Evolutionary conservation across 2,888 invertebrate genomes (phyloP).

Genomic region (Erpobdella octoculata): DNA sequence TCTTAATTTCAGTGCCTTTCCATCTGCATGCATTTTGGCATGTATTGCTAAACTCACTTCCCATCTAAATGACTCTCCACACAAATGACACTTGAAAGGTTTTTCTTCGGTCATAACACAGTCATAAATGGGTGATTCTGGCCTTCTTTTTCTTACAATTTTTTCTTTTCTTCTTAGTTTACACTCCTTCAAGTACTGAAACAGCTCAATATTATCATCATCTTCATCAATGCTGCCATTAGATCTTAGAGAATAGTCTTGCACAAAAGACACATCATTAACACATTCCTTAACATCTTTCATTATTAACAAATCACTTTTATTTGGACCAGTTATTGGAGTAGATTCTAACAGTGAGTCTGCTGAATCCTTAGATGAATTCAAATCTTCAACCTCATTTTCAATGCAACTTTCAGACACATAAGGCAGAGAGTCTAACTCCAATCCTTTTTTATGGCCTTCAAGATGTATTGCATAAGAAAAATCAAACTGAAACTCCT

Average conservation of each 20-base stretch:
- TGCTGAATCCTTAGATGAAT: conserved; percentile 15
- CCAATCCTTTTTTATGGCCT: conserved; percentile 23
- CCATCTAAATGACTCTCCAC: conserved; percentile 33
- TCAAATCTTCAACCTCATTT: not conserved
- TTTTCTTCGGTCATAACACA: conserved; percentile 35
- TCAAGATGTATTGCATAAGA: conserved; percentile 34
- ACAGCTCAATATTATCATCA: conserved; percentile 22
- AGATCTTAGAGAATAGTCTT: too few relatives aligned
- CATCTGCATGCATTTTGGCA: conserved; percentile 26
- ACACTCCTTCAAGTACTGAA: conserved; percentile 15
- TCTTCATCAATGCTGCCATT: not conserved
- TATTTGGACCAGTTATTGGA: not conserved
- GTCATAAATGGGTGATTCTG: conserved; percentile 27
- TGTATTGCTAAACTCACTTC: conserved; percentile 34
- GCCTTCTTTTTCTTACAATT: conserved; percentile 8
- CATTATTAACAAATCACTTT: not conserved
- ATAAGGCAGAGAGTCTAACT: not conserved
- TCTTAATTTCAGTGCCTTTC: conserved; percentile 13
- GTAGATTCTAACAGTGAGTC: not conserved
- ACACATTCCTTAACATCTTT: not conserved
- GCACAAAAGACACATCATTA: not conserved
- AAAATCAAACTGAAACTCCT: conserved; percentile 35
- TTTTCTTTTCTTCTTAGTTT: not conserved
- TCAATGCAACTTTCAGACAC: not conserved
- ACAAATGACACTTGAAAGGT: conserved; percentile 31